A percentile compares a stretch with the other conserved stretches of the same genome.
Evolutionary conservation across 2,797 vertebrate genomes (phyloP).

Genomic region (Benthosema pterotum): DNA sequence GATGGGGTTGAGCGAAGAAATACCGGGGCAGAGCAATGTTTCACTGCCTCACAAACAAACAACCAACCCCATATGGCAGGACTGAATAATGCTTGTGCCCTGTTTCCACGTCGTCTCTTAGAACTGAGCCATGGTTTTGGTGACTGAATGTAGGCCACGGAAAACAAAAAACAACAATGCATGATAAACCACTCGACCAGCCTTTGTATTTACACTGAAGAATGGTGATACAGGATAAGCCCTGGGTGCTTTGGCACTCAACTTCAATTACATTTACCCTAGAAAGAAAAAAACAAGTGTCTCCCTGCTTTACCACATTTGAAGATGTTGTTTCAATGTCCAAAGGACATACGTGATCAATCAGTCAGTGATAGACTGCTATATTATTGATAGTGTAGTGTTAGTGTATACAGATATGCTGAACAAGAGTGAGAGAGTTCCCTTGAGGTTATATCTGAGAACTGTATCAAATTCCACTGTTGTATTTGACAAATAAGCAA

Average conservation of each 20-base stretch:
- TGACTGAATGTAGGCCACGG: slow-evolving; percentile 61
- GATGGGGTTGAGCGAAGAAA: slow-evolving; percentile 25
- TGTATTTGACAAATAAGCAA: slow-evolving; percentile 48
- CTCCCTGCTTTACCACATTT: too few species aligned
- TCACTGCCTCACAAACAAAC: slow-evolving; percentile 33
- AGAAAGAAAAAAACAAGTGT: not conserved
- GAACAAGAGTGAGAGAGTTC: slow-evolving; percentile 41
- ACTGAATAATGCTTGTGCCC: slow-evolving; percentile 19
- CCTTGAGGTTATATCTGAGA: slow-evolving; percentile 14
- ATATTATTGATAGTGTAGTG: not conserved
- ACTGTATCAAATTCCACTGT: slow-evolving; percentile 41
- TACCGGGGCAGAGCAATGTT: slow-evolving; percentile 25
- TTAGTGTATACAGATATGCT: not conserved
- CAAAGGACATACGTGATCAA: slow-evolving; percentile 15
- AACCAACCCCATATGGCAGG: slow-evolving; percentile 42
- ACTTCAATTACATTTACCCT: slow-evolving; percentile 29
- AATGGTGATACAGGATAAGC: slow-evolving; percentile 12
- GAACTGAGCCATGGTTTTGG: slow-evolving; percentile 32
- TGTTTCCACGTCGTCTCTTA: slow-evolving; percentile 46
- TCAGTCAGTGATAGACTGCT: not conserved
- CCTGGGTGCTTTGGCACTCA: not conserved
- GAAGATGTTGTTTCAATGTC: slow-evolving; percentile 9
- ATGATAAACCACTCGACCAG: slow-evolving; percentile 36
- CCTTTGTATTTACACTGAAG: slow-evolving; percentile 28
- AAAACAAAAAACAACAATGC: slow-evolving; percentile 53